Evolutionary conservation across 2,797 vertebrate genomes (phyloP), one percentile per base, ranked within the genome.

Genomic region (Cossypha dichroa): DNA sequence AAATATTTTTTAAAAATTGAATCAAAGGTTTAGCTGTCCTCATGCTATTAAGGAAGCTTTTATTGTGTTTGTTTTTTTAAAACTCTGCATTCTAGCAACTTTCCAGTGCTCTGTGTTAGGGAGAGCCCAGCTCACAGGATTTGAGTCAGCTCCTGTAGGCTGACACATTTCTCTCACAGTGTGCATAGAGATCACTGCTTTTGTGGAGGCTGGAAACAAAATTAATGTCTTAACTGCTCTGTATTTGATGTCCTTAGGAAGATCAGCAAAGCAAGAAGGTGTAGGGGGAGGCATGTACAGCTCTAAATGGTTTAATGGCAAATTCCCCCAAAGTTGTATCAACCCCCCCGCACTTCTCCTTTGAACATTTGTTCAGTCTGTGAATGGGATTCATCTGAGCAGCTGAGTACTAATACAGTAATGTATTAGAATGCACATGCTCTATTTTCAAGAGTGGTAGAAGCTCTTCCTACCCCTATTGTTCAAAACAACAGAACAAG

Each of bases 281-380:
- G 13, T 43, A 43, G 7, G 13, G 15, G 11, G 13, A 33, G 31
- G 3, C 28, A 2, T 46, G 22, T 40, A 15, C 4, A 8, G 8
- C 80, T 77, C 80, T 58, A 33, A 75, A 55, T 12, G 5, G 7
- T 3, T 72, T 46, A 64, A 80, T 66, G 20, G 8, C n/a, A 2
- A 51, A 1, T 75, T 64, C 8, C 10, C 11, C 6, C 11, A 3
- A 9, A 66, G 33, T 2, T 78, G 12, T 21, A 4, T 28, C 2
- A 0, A 74, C 11, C 3, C 1, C 11, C 8, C 7, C 3, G n/a
- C 0, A 1, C 54, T 56, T 83, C 11, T 83, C 10, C 36, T 28
- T 56, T 70, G 29, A 60, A 2, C 7, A 10, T 84, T 56, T 66
- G 48, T 29, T 51, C 49, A 29, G 16, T 29, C 51, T 79, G 14